phyloP scores from a whole-genome alignment of 2,797 vertebrate species.

The Botia almorhae region DNA sequence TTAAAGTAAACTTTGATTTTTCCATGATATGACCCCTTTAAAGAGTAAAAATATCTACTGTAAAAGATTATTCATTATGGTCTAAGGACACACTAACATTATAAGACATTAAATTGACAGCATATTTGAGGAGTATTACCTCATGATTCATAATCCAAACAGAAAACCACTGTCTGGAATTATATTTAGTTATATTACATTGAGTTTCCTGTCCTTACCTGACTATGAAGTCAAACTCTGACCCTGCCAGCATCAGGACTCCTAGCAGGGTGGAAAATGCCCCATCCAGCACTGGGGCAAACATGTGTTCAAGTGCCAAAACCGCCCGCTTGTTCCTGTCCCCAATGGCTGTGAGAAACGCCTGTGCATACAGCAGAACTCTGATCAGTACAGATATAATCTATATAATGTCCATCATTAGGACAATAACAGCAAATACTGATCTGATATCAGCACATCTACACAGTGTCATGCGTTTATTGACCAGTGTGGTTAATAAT shows the following conservation, averaged over 20 bases:
- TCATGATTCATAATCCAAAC: no score
- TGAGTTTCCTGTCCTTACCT: constrained; percentile 78
- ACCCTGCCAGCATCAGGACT: constrained; percentile 96
- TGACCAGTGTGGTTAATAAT: no score
- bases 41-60: no score
- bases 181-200: neutral
- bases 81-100: no score
- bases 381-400: neutral
- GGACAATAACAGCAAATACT: neutral
- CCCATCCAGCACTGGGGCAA: constrained; percentile 93
- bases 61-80: no score
- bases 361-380: constrained; percentile 74
- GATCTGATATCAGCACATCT: neutral
- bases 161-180: neutral
- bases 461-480: no score
- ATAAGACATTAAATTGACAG: no score
- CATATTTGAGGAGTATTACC: no score
- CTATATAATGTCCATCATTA: neutral
- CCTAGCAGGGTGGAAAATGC: constrained; percentile 95
- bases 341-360: constrained; percentile 95
- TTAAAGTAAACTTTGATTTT: no score
- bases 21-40: no score
- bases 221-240: constrained; percentile 98
- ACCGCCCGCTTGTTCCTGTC: constrained; percentile 90
- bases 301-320: constrained; percentile 95